Evolutionary conservation across 2,797 vertebrate genomes (phyloP), one percentile per base, ranked within the genome.

Genomic region (Dipus sagitta): DNA sequence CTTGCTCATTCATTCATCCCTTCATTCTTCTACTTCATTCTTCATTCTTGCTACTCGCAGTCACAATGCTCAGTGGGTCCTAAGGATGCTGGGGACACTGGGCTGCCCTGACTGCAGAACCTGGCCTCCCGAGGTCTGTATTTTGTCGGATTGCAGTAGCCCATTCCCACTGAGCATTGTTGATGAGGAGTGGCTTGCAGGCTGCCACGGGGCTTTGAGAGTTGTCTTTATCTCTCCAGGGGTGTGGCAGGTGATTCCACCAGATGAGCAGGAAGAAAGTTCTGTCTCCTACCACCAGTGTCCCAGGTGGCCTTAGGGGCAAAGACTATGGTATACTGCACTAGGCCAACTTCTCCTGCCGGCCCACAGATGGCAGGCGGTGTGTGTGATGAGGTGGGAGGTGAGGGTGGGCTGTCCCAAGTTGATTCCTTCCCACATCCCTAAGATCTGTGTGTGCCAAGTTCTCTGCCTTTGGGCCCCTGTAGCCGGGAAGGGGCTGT

Each of bases 381-480:
- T 62, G 3, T 80, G 4, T 18, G 26, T 42, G 71, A 47, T 81
- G 75, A 87, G n/a, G 52, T 12, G 7, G 38, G 70, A 65, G 38
- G 23, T n/a, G 24, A 14, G 42, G 52, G 15, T 10, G 34, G 54
- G 32, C 23, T 6, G 20, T 32, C n/a, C 67, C 26, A 10, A 67
- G 3, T 18, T 34, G 15, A 75, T 10, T 38, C 20, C 11, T 68
- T 71, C 60, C 60, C 62, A 60, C 15, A 86, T 68, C 68, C 52
- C 32, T 65, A n/a, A 78, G 47, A 58, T 23, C 28, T 47, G 58
- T 42, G 26, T 6, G 17, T 65, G 87, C 86, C n/a, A 90, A 58
- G 28, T 84, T 83, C 86, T 92, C 72, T 85, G 81, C 67, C 15
- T 79, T 42, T 34, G 52, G 72, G 76, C 12, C 5, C 34, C 21